Evolutionary conservation across 2,888 invertebrate species (phyloP).

Genomic region (Heterodera filipjevi): DNA sequence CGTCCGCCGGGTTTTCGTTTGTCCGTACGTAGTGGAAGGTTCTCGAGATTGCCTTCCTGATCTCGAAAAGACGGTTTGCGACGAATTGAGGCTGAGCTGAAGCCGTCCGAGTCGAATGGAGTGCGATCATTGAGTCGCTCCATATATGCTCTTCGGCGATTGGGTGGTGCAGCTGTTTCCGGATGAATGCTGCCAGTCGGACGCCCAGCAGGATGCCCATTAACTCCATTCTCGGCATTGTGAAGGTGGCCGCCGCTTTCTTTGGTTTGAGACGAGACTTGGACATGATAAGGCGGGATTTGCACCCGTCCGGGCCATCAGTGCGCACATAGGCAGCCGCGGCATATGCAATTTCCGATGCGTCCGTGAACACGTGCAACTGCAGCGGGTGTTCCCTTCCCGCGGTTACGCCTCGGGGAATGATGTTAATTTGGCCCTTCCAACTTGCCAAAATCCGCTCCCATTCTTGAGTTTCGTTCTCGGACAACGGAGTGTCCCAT

Average conservation of each 20-base stretch:
- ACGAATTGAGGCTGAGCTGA: slow-evolving; percentile 8
- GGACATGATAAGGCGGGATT: slow-evolving; percentile 17
- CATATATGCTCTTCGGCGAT: not conserved
- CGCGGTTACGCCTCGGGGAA: not conserved
- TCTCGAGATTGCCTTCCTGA: not conserved
- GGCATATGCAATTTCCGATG: slow-evolving; percentile 37
- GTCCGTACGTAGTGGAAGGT: slow-evolving; percentile 26
- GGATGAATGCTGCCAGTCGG: slow-evolving; percentile 1
- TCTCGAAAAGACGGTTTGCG: slow-evolving; percentile 13
- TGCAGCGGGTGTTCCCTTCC: not conserved
- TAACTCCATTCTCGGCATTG: slow-evolving; percentile 30
- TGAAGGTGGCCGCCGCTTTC: slow-evolving; percentile 14
- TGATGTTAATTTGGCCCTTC: not conserved
- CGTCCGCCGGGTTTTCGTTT: slow-evolving; percentile 26
- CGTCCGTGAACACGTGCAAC: slow-evolving; percentile 42
- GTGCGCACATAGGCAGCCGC: slow-evolving; percentile 35
- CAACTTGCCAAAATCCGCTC: not conserved
- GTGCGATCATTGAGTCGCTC: slow-evolving; percentile 26
- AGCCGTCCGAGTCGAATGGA: slow-evolving; percentile 7
- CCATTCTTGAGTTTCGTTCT: slow-evolving; percentile 5
- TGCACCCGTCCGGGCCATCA: not conserved
- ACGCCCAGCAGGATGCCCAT: slow-evolving; percentile 7
- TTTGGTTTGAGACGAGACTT: slow-evolving; percentile 15
- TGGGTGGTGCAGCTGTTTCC: not conserved
- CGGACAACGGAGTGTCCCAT: slow-evolving; percentile 33